Evolutionary conservation across 23 tunicate species (phyloP).

Genomic region (Oikopleura dioica): DNA sequence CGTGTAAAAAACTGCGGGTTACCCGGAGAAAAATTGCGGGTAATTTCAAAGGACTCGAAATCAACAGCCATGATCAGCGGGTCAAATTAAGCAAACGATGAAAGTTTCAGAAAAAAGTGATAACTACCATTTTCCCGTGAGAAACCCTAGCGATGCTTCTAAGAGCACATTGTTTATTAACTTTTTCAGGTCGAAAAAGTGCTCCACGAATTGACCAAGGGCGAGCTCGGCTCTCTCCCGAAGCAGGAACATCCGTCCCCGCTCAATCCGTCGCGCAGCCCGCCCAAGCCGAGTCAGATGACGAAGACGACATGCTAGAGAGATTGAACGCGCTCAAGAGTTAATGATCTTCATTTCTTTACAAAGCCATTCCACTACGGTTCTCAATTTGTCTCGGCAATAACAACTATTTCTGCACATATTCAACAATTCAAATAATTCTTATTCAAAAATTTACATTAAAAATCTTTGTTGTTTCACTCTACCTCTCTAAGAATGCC

Average conservation of each 20-base stretch:
- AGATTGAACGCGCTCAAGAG: not conserved
- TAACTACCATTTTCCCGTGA: too few relatives aligned
- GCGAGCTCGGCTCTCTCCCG: slow-evolving; percentile 12
- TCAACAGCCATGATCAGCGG: too few relatives aligned
- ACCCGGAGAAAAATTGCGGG: too few relatives aligned
- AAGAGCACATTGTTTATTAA: too few relatives aligned
- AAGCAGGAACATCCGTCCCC: not conserved
- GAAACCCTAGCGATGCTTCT: too few relatives aligned
- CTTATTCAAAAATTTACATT: not conserved
- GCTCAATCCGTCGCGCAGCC: not conserved
- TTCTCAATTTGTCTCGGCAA: too few relatives aligned
- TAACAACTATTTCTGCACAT: too few relatives aligned
- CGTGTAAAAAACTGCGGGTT: too few relatives aligned
- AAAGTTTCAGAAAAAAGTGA: too few relatives aligned
- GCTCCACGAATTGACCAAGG: slow-evolving; percentile 58
- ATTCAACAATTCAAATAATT: not conserved
- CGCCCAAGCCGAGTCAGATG: not conserved
- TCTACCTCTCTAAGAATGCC: not conserved
- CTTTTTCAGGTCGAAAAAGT: slow-evolving; percentile 49
- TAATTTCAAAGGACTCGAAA: too few relatives aligned
- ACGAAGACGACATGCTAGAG: not conserved
- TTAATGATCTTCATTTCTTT: not conserved
- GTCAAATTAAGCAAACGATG: too few relatives aligned
- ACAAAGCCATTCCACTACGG: not conserved
- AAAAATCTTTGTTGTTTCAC: not conserved